Evolutionary conservation across 2,888 invertebrate species (phyloP), one percentile per base, ranked within the genome.

Genomic region (Trimorus sp.): DNA sequence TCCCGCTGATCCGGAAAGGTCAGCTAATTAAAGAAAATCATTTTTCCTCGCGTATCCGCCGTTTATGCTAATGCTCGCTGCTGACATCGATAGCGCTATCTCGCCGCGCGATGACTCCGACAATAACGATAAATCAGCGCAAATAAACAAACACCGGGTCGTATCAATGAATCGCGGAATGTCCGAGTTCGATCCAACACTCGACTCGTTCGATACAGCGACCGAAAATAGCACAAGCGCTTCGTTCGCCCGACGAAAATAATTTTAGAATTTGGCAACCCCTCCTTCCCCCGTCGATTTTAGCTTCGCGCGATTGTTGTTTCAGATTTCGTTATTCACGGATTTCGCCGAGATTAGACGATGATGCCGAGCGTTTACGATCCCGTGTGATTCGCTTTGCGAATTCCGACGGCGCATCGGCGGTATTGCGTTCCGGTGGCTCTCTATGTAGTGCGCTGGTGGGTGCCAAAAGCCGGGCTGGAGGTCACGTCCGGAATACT

Each of bases 151-250:
- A 66, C 66, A 65, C 60, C 73, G 65, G 62, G 54, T 40, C 58
- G 65, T 70, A 78, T 79, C 79, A 79, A 79, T 79, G 74, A 74
- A 74, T 58, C 42, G 73, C 66, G 68, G 69, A 79, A 79, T 73
- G 68, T 79, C 62, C 68, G 38, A 68, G 79, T 63, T 51, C 75
- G 70, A 53, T 60, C 37, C 66, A 78, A 78, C 66, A 56, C 65
- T 26, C 26, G 2, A 16, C 9, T 48, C 37, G 62, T 38, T 15
- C 51, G 15, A 38, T 56, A 48, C 45, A 77, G 77, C 60, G 53
- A 26, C 26, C 26, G 26, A 26, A 26, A 26, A 26, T 26, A 26
- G 26, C 26, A 26, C 26, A 26, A 60, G 53, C 76, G 60, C 54
- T 51, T 36, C 11, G 14, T 26, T 8, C 26, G 42, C 15, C 71